phyloP scores from a whole-genome alignment of 2,113 vertebrate genomes.

The Probosciger aterrimus region DNA sequence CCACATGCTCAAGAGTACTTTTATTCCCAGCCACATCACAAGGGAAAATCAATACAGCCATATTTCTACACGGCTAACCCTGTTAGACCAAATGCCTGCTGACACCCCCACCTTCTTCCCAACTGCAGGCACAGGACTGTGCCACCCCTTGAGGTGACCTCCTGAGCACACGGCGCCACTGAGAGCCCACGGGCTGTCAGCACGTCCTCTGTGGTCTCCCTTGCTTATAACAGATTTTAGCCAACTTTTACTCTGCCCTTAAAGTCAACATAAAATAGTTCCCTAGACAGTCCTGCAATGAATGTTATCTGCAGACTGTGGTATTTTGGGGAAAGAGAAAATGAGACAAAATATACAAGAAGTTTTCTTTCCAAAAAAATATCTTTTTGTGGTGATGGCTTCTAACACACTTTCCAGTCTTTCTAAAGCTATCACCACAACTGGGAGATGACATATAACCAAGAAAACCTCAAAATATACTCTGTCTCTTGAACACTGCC shows the following conservation, averaged over 20 bases:
- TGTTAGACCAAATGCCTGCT: not conserved
- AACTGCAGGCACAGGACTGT: not conserved
- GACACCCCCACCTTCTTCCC: not conserved
- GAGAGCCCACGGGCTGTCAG: not conserved
- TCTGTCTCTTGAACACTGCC: not conserved
- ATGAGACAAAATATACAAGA: conserved; percentile 13
- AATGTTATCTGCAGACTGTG: conserved; percentile 44
- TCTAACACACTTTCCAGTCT: not conserved
- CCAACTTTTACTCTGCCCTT: not conserved
- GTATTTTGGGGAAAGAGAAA: not conserved
- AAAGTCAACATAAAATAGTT: not conserved
- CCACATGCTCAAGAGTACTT: not conserved
- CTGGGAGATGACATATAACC: not conserved
- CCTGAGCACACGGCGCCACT: rapidly evolving
- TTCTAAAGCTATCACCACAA: not conserved
- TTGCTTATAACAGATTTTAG: not conserved
- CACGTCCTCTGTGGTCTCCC: not conserved
- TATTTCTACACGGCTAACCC: not conserved
- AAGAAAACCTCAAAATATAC: not conserved
- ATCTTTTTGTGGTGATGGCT: not conserved
- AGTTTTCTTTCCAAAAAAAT: not conserved
- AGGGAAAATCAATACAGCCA: not conserved
- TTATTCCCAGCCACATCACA: not conserved
- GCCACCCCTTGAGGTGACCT: not conserved
- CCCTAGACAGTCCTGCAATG: not conserved